Evolutionary conservation across 2,888 invertebrate species (phyloP).

Genomic region (Tetrapedia diversipes): DNA sequence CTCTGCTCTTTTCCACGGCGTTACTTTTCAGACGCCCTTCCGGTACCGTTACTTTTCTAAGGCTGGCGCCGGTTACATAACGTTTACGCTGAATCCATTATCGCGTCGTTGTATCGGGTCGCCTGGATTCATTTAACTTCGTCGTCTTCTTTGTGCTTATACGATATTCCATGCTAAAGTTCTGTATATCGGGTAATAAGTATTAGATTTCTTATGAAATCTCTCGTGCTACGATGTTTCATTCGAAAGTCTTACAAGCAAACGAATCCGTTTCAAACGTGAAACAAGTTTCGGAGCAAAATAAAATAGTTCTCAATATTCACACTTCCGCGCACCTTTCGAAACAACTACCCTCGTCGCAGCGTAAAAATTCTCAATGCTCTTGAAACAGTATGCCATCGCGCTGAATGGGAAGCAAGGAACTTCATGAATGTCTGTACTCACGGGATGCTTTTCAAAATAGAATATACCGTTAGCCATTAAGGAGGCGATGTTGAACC

Average conservation of each 20-base stretch:
- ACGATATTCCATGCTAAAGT: too few relatives aligned
- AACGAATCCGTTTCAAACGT: too few relatives aligned
- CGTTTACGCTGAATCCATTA: slow-evolving; percentile 17
- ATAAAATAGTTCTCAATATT: too few relatives aligned
- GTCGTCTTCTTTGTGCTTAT: too few relatives aligned
- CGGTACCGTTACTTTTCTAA: slow-evolving; percentile 26
- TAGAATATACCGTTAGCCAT: slow-evolving; percentile 40
- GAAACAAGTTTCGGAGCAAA: too few relatives aligned
- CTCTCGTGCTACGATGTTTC: too few relatives aligned
- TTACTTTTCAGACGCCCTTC: slow-evolving; percentile 30
- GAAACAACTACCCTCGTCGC: too few relatives aligned
- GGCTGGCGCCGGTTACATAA: slow-evolving; percentile 14
- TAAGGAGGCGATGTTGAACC: slow-evolving; percentile 48
- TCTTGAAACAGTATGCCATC: neutral
- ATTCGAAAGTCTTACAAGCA: too few relatives aligned
- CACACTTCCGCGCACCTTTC: too few relatives aligned
- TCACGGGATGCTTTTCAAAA: slow-evolving; percentile 18
- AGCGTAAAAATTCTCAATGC: neutral
- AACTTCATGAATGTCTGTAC: slow-evolving; percentile 3
- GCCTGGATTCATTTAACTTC: too few relatives aligned
- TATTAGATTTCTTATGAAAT: too few relatives aligned
- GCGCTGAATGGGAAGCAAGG: neutral
- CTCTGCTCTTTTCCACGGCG: slow-evolving; percentile 50
- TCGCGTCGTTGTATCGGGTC: neutral
- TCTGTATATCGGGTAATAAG: too few relatives aligned